These are phyloP conservation scores for Physocephala rufipes DNA, from an alignment of 2,888 invertebrate genomes.

Conservation along the genomic window DNA sequence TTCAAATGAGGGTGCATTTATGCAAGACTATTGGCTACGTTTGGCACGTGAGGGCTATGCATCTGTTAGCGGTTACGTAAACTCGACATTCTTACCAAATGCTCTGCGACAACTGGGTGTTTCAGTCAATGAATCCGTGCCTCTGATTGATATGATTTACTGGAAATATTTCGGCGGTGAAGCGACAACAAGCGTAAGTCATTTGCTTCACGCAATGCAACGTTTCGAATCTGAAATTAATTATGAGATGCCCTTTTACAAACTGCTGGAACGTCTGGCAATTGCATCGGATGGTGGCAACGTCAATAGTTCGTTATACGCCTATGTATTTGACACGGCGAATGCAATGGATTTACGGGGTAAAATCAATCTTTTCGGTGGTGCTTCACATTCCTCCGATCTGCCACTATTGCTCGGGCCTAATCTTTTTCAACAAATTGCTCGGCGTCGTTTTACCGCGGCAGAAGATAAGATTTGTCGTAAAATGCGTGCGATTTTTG, in stretches of 20 bases:
- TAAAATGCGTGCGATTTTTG: constrained; percentile 67
- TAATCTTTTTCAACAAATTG: constrained; percentile 73
- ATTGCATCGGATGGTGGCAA: constrained; percentile 18
- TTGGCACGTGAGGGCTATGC: constrained; percentile 69
- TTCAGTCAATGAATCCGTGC: constrained; percentile 32
- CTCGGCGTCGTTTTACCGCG: constrained; percentile 70
- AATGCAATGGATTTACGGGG: constrained; percentile 66
- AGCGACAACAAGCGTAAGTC: constrained; percentile 47
- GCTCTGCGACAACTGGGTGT: constrained; percentile 62
- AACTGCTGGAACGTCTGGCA: constrained; percentile 54
- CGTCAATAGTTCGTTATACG: constrained; percentile 48
- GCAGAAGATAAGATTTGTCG: constrained; percentile 71
- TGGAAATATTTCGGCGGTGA: constrained; percentile 62
- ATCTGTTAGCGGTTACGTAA: constrained; percentile 70
- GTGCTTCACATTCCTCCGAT: constrained; percentile 75
- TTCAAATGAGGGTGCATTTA: constrained; percentile 73
- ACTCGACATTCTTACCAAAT: constrained; percentile 70
- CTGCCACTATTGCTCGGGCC: constrained; percentile 75
- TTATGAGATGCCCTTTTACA: constrained; percentile 62
- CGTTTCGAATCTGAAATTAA: constrained; percentile 61
- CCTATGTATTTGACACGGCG: constrained; percentile 61
- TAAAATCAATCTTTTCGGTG: constrained; percentile 65
- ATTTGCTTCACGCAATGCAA: constrained; percentile 60
- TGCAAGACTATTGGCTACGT: constrained; percentile 71
- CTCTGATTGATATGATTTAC: constrained; percentile 56